Conservation (phyloP, 2,888 invertebrate genomes). For the Gastrophysa polygoni region DNA sequence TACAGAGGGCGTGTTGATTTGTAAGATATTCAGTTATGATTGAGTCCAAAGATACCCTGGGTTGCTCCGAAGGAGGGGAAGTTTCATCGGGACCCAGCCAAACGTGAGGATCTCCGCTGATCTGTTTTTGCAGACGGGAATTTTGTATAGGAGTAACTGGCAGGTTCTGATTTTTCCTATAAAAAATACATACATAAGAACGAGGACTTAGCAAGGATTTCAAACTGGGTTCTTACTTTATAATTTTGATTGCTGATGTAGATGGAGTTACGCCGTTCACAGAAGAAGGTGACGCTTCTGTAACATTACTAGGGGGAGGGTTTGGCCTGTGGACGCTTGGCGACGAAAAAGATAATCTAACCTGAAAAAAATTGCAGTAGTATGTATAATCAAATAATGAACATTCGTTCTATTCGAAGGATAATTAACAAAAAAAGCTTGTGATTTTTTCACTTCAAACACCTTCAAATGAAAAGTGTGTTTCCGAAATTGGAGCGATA, state of each 20-base stretch:
- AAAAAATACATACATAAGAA: no score
- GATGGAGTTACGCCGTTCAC: slow-evolving; percentile 25
- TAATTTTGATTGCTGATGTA: slow-evolving; percentile 41
- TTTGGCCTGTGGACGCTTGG: slow-evolving; percentile 31
- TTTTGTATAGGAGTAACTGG: slow-evolving; percentile 44
- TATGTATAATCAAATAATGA: not conserved
- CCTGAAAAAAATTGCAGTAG: slow-evolving; percentile 28
- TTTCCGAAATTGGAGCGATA: no score
- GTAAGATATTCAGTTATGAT: slow-evolving; percentile 96
- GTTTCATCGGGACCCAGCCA: slow-evolving; percentile 43
- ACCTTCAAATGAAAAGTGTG: no score
- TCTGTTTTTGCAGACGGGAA: slow-evolving; percentile 61
- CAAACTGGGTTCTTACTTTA: no score
- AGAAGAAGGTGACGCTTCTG: slow-evolving; percentile 3
- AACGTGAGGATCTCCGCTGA: slow-evolving; percentile 52
- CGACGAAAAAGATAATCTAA: slow-evolving; percentile 42
- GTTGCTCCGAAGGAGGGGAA: slow-evolving; percentile 46
- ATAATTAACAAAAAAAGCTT: not conserved
- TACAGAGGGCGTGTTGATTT: slow-evolving; percentile 97
- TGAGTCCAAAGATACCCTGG: slow-evolving; percentile 77
- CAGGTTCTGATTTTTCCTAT: slow-evolving; percentile 35
- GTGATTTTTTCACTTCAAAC: no score
- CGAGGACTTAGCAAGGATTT: no score
- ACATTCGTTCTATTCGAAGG: not conserved
- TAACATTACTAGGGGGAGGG: slow-evolving; percentile 21